Conservation (phyloP, 2,113 vertebrate genomes). For the Gymnogyps californianus region DNA sequence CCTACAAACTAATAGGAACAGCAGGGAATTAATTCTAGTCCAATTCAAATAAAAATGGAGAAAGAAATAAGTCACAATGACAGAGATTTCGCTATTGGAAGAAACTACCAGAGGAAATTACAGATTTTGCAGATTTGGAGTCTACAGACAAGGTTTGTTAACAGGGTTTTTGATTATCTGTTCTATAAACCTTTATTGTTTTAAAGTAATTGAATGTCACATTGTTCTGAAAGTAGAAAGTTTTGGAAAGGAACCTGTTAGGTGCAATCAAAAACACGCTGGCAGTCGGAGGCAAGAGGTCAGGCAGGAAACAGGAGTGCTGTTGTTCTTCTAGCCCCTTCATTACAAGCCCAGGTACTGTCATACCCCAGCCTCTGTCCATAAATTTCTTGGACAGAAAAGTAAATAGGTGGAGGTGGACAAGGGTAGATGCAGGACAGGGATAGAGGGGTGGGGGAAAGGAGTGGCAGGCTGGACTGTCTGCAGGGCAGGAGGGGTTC, state of each 20-base stretch:
- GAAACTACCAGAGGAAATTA: neutral
- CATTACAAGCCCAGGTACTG: neutral
- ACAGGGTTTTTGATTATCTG: neutral
- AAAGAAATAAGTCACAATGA: constrained; percentile 11
- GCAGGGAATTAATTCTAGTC: neutral
- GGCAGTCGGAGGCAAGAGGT: neutral
- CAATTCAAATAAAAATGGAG: neutral
- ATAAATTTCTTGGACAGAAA: neutral
- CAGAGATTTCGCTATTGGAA: neutral
- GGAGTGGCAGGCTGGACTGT: neutral
- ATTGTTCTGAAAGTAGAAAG: neutral
- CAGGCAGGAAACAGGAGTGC: neutral
- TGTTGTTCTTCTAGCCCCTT: neutral
- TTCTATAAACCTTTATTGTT: neutral
- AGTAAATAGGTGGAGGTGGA: neutral
- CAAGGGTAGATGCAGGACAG: neutral
- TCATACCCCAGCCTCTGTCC: neutral
- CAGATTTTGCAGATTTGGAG: neutral
- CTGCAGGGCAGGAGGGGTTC: neutral
- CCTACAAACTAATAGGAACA: constrained; percentile 1
- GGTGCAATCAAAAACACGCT: neutral
- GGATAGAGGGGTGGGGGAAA: fast-evolving
- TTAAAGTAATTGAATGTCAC: neutral
- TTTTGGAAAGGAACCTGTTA: neutral
- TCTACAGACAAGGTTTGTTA: neutral